Evolutionary conservation across 2,888 invertebrate genomes (phyloP).

Genomic region (Coleophora deauratella): DNA sequence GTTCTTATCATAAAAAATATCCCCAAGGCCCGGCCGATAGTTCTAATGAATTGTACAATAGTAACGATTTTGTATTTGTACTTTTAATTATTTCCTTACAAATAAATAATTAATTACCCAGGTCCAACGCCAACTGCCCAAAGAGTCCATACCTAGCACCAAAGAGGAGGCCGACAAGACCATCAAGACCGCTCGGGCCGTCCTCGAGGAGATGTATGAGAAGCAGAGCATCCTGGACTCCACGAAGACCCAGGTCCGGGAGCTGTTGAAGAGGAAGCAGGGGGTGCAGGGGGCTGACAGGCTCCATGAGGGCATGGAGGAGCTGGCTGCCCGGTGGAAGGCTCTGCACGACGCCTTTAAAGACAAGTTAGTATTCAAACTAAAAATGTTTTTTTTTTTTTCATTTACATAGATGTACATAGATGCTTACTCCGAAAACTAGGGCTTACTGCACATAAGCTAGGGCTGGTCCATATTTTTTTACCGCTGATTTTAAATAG

Average conservation of each 20-base stretch:
- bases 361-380: conserved; percentile 55
- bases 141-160: conserved; percentile 83
- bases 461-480: too few species aligned
- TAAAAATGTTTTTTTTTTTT: too few species aligned
- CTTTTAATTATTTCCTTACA: too few species aligned
- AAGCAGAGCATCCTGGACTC: conserved; percentile 93
- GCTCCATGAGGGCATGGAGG: conserved; percentile 88
- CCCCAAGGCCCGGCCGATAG: too few species aligned
- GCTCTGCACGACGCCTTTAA: conserved; percentile 89
- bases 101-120: conserved; percentile 18
- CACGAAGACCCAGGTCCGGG: conserved; percentile 90
- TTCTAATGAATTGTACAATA: too few species aligned
- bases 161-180: conserved; percentile 95
- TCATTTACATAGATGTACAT: neutral
- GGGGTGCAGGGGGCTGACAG: conserved; percentile 88
- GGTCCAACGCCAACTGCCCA: conserved; percentile 89
- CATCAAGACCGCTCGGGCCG: conserved; percentile 84
- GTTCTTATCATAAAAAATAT: too few species aligned
- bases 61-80: too few species aligned
- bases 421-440: too few species aligned
- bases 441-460: too few species aligned
- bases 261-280: conserved; percentile 88
- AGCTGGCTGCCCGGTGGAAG: conserved; percentile 89
- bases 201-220: conserved; percentile 94
- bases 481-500: too few species aligned